Evolutionary conservation across 2,113 vertebrate species (phyloP), one percentile per base, ranked within the genome.

Genomic region (Lagopus muta): DNA sequence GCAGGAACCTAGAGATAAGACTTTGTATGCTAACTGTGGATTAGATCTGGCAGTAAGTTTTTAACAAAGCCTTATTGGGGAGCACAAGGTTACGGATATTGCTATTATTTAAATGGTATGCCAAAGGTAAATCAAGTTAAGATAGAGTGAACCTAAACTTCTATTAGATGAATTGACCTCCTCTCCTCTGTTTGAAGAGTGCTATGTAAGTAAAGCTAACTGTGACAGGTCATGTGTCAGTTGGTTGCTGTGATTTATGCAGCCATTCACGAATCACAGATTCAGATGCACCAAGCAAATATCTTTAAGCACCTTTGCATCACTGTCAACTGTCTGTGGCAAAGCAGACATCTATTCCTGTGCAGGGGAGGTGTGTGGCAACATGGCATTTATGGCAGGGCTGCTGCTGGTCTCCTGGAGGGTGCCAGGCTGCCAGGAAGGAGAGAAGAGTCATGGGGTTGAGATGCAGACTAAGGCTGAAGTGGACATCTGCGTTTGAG

Each of bases 91-190:
- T 70, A 84, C 76, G 93, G 93, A 94, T 43, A 60, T 72, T 93
- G 58, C 52, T 65, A 54, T 82, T 90, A 28, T 85, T 94, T 87
- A 91, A 92, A 74, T 86, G 64, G 81, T 93, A 85, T 79, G 91
- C 90, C 92, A 97, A 94, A 97, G 77, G 96, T 85, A 97, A 96
- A 93, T 76, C 94, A 88, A 93, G 96, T 93, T 89, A 91, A 97
- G 81, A 38, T 57, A 61, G 83, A 28, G 57, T 5, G 2, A 78
- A 61, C 88, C 90, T 58, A 73, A 54, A 62, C 48, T 57, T 50
- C 28, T 32, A 25, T 74, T 54, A 58, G 62, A 54, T 70, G n/a
- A 86, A 75, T 4, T 27, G 75, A 81, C 42, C 69, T 85, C 36
- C 45, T 70, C 43, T 85, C 45, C n/a, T 80, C 55, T 74, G 48